These are phyloP conservation scores for Morelia viridis DNA, from an alignment of 2,797 vertebrate species.

Conservation along the genomic window DNA sequence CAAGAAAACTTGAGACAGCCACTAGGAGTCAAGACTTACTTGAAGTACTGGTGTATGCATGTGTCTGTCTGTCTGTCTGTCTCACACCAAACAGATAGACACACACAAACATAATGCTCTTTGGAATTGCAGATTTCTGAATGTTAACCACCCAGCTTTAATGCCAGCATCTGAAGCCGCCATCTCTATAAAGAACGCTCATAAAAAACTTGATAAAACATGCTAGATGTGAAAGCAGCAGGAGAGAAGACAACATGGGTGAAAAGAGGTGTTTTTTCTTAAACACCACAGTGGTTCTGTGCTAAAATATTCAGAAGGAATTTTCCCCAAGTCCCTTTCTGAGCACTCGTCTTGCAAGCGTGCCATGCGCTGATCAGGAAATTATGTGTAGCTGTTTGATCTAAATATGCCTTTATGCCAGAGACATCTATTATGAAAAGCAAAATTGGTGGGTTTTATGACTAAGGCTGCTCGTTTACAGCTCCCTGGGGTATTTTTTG, in stretches of 20 bases:
- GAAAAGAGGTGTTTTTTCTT: background rate
- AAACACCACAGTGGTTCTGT: background rate
- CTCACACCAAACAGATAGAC: background rate
- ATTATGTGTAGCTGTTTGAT: constrained; percentile 28
- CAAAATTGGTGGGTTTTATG: constrained; percentile 57
- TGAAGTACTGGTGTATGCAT: background rate
- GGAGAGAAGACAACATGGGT: background rate
- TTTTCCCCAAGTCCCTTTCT: background rate
- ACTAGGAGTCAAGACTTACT: background rate
- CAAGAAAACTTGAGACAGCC: background rate
- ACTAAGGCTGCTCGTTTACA: constrained; percentile 54
- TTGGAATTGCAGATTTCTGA: background rate
- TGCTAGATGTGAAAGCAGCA: background rate
- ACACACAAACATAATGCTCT: background rate
- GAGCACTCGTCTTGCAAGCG: background rate
- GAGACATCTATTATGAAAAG: constrained; percentile 54
- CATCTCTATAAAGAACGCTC: background rate
- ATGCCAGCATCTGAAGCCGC: background rate
- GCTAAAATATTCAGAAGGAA: accelerated
- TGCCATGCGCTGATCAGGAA: constrained; percentile 5
- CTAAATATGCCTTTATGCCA: constrained; percentile 48
- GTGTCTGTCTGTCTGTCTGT: background rate
- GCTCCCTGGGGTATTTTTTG: constrained; percentile 60
- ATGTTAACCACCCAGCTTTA: background rate
- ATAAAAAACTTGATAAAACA: background rate